A percentile compares a stretch with the other conserved stretches of the same genome.
These are phyloP conservation scores for Melanotaenia maccullochi DNA, from an alignment of 2,797 vertebrate genomes.

Conservation along the genomic window DNA sequence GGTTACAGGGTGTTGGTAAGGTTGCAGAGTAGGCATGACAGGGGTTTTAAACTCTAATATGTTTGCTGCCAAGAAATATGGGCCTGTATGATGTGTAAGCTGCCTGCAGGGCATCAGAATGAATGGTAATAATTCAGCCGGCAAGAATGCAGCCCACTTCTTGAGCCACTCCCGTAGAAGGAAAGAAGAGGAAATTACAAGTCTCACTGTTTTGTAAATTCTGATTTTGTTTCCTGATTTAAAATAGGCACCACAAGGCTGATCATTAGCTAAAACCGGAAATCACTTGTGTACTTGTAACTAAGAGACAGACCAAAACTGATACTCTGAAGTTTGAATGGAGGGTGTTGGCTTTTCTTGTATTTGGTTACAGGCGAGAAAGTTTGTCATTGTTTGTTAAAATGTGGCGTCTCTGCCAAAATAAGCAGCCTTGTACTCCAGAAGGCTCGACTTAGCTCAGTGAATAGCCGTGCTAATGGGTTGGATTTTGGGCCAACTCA, in stretches of 20 bases:
- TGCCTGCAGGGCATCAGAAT: slow-evolving; percentile 49
- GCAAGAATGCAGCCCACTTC: slow-evolving; percentile 48
- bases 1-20: slow-evolving; percentile 63
- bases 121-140: slow-evolving; percentile 61
- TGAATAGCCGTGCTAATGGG: slow-evolving; percentile 39
- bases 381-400: slow-evolving; percentile 52
- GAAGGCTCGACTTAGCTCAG: slow-evolving; percentile 33
- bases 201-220: slow-evolving; percentile 57
- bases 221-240: slow-evolving; percentile 43
- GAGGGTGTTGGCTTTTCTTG: slow-evolving; percentile 53
- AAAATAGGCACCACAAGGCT: slow-evolving; percentile 21
- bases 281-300: slow-evolving; percentile 24
- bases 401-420: slow-evolving; percentile 53
- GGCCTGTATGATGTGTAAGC: slow-evolving; percentile 55
- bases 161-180: slow-evolving; percentile 42
- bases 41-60: slow-evolving; percentile 69
- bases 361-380: slow-evolving; percentile 62
- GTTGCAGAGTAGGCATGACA: slow-evolving; percentile 69
- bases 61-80: slow-evolving; percentile 67
- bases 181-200: slow-evolving; percentile 54
- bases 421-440: slow-evolving; percentile 41
- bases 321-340: slow-evolving; percentile 35
- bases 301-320: slow-evolving; percentile 18
- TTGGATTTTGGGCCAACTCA: slow-evolving; percentile 56
- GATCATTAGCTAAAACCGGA: slow-evolving; percentile 29